These are phyloP conservation scores for Columbina picui DNA, from an alignment of 2,113 vertebrate genomes.

Conservation along the genomic window DNA sequence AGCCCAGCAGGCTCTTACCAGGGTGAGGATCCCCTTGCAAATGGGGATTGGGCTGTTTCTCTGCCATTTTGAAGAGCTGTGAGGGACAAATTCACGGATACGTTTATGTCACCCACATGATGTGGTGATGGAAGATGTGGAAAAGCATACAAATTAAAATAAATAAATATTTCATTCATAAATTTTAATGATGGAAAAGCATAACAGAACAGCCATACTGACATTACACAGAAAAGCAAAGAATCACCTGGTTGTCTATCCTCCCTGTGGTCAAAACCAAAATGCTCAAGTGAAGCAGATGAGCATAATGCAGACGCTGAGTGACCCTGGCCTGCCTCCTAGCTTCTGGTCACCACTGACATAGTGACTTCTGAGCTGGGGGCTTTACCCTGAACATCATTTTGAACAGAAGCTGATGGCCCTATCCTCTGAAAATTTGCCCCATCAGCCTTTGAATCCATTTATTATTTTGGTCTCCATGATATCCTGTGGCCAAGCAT, in stretches of 20 bases:
- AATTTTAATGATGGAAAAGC: neutral
- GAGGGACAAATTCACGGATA: neutral
- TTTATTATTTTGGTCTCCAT: neutral
- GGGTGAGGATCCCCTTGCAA: neutral
- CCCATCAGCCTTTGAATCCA: neutral
- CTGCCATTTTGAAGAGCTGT: neutral
- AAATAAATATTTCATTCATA: neutral
- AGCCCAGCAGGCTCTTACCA: neutral
- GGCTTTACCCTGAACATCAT: neutral
- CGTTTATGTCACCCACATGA: rapidly evolving
- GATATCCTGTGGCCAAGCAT: neutral
- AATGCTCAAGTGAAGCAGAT: rapidly evolving
- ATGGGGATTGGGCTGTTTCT: neutral
- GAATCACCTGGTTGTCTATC: neutral
- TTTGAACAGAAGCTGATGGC: neutral
- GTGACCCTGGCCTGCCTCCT: neutral
- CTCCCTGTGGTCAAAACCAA: neutral
- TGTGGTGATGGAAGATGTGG: neutral
- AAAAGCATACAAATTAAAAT: neutral
- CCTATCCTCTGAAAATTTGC: neutral
- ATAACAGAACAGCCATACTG: neutral
- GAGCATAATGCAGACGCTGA: neutral
- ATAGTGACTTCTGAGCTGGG: neutral
- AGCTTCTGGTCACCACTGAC: neutral
- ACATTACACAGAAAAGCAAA: neutral